Evolutionary conservation across 2,888 invertebrate species (phyloP), one percentile per base, ranked within the genome.

Genomic region (Dicyrtoma fusca): DNA sequence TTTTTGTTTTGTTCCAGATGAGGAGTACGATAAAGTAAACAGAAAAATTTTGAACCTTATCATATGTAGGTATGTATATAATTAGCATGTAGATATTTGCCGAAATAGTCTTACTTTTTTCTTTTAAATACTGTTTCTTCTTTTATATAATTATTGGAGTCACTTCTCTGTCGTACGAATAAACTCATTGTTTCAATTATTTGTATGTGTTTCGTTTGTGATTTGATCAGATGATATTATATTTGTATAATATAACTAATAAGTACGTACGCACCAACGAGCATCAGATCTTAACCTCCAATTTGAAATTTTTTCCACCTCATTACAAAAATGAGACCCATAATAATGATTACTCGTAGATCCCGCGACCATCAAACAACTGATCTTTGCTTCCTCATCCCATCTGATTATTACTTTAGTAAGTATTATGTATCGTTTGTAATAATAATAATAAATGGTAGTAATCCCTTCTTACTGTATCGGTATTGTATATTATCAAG

Each of bases 261-360:
- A 55, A 34, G 34, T 53, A 53, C 17, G 21, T 42, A 61, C 42
- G 61, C 61, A 61, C 61, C 61, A 61, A 34, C 53, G 42, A 61
- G 61, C 25, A 42, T 61, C 61, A 61, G 61, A 61, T 61, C 61
- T 61, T 61, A 61, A 61, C 34, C 44, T 25, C 53, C 61, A 61
- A 17, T 61, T 61, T 34, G 34, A 34, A 34, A 34, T 34, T 19
- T 8, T 51, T 51, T n/a, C 42, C 44, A 61, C 61, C 61, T 61
- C 61, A 17, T n/a, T 17, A n/a, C 3, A 34, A 34, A 53, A 61
- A 42, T 3, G 42, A 42, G 44, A 61, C 61, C 61, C n/a, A n/a
- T n/a, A n/a, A n/a, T n/a, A n/a, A 61, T 61, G 6, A 34, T 55
- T 19, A 21, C 19, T 19, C n/a, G n/a, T 42, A 34, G 34, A 42